phyloP scores from a whole-genome alignment of 2,113 vertebrate genomes.

The Halcyon malimbica region DNA sequence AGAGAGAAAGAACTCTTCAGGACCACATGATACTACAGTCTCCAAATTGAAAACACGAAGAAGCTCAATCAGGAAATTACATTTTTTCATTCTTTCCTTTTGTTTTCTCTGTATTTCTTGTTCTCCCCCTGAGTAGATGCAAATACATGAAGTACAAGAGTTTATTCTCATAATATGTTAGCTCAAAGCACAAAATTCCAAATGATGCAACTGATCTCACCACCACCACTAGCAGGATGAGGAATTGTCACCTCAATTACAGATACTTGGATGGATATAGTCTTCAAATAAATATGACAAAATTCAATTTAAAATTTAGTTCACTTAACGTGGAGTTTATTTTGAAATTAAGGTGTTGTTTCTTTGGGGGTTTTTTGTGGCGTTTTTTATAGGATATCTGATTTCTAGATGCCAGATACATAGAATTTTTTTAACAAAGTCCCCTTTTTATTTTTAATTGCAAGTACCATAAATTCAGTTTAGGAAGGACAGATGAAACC shows the following conservation, averaged over 20 bases:
- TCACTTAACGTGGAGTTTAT: not conserved
- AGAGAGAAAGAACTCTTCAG: not conserved
- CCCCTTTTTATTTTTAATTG: not conserved
- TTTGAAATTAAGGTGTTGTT: not conserved
- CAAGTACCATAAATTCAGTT: not conserved
- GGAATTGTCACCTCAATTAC: not conserved
- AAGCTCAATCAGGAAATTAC: fast-evolving
- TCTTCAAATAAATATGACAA: not conserved
- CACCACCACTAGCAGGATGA: not conserved
- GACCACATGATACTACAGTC: not conserved
- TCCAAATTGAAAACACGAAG: not conserved
- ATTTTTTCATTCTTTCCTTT: not conserved
- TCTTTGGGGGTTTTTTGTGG: no score
- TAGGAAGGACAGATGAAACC: not conserved
- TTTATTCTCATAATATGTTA: not conserved
- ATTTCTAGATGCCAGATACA: not conserved
- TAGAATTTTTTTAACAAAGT: not conserved
- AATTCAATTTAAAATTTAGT: not conserved
- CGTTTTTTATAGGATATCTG: not conserved
- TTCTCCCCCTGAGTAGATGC: not conserved
- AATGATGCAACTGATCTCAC: not conserved
- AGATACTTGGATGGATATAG: not conserved
- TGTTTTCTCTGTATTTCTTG: not conserved
- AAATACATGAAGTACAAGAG: not conserved
- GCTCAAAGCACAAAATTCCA: not conserved